Evolutionary conservation across 1,140 invertebrate genomes (phyloP), one percentile per base, ranked within the genome.

Genomic region (Temnothorax longispinosus): DNA sequence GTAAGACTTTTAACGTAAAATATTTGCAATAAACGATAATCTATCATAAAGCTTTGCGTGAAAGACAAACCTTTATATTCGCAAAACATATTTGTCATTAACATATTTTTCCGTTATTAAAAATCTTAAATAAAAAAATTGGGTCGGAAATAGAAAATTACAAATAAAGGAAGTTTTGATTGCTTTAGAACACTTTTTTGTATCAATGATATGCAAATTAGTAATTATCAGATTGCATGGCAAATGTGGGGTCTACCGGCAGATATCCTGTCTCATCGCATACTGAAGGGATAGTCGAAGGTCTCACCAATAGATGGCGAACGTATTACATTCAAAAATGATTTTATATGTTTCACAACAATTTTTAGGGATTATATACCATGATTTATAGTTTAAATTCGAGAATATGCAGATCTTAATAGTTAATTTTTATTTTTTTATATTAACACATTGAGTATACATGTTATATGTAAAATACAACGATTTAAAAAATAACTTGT

Each of bases 301-400:
- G 11, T 52, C 27, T 35, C 13, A 18, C 32, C 72, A 27, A 64
- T 62, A 90, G 89, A 89, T 89, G 89, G 85, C 89, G 85, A 54
- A 75, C n/a, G 44, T 54, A 74, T 77, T 60, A 41, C 27, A 54
- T 47, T 67, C 10, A 18, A 32, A 69, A 76, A n/a, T 54, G 47
- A 41, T 18, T 7, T 11, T 35, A 54, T n/a, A 15, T 35, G 3
- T 80, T 52, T 52, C 32, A 6, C n/a, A 56, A 58, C 3, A 32
- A 5, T 54, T 38, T 15, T 11, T 54, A 11, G 10, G n/a, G 21
- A 69, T 41, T 11, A 15, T 21, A 62, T 47, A 27, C 10, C 27
- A 27, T 21, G 21, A 58, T 41, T 56, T 54, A 21, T 56, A 41
- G 44, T 41, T 69, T 52, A 21, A 10, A 65, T 38, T 21, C 3